Base-by-base conservation (phyloP, 2,888 invertebrate species). In the Ophion ellenae region DNA sequence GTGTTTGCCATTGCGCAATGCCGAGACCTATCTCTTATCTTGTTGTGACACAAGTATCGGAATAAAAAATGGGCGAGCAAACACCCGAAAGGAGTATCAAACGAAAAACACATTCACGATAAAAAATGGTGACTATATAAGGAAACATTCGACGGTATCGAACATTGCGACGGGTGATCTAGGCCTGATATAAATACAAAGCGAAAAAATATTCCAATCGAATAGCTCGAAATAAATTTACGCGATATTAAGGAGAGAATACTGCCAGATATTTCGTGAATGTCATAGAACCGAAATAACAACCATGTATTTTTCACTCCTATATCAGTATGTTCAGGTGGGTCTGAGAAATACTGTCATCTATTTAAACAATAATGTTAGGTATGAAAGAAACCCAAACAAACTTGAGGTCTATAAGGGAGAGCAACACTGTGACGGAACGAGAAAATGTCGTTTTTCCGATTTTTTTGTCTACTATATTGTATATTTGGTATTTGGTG, bases 21-120 rank as follows among this genome's bases (percentile, higher is more conserved):
- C 53, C 53, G 4, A 53, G 53, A 53, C 53, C 40, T 40, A 40
- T 40, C 40, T 53, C 53, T 53, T 53, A 53, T 53, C 53, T 53
- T 53, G 17, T 61, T 78, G 36, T 36, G 69, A 67, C 28, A 69
- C 59, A 59, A 10, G n/a, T 36, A 40, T 10, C 47, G 40, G 40
- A 28, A 53, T 64, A 40, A 47, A 53, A 73, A 40, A 80, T 73
- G 32, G n/a, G 32, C 32, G 40, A 24, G 40, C 45, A 80, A 47
- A 36, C 45, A n/a, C n/a, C 36, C 53, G 14, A 63, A 36, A 66
- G 53, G 53, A 53, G 53, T 14, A 53, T 53, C 14, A 53, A 53
- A 17, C 5, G 17, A 53, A 53, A 53, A 53, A 53, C 53, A 17
- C 53, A 53, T 53, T 53, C 5, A 17, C 14, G 53, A 17, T 53